Base-by-base conservation (phyloP, 2,797 vertebrate species). In the Avahi laniger region DNA sequence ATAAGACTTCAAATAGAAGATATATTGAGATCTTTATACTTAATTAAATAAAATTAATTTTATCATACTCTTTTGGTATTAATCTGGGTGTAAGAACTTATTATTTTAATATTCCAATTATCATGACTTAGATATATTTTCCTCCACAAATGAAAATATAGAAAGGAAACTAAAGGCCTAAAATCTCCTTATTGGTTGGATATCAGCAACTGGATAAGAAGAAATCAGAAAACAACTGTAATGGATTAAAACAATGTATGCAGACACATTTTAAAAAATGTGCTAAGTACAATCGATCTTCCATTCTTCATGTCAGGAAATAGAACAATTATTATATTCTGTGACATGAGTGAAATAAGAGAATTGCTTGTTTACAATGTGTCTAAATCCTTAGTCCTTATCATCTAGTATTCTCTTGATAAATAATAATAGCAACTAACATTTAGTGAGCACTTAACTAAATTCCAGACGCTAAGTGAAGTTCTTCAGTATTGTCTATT, bases 41-140 rank as follows among this genome's bases (percentile, higher is more conserved):
- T 91, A 91, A 95, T 89, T 91, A 76, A 91, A 38, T 59, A 82
- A n/a, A 91, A 26, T 91, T 75, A 89, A 72, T 86, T 90, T 92
- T 67, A 86, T 75, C 28, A 69, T 80, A 48, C 3, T 61, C 5
- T 57, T 91, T 91, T 83, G 5, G 2, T 52, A 93, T 61, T 84
- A 94, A 57, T 75, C 18, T 78, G 10, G 7, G 18, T 80, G 10
- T 83, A 93, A 57, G 20, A 52, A 84, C 15, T 83, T 91, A 75
- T 80, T 84, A 43, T 50, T 26, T 81, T 82, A 92, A 46, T 43
- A 41, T 90, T 92, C 69, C 1, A 81, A 59, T 94, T 67, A 57
- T 85, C 46, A 75, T 65, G 33, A 93, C 50, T 84, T 88, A 83
- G 33, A 93, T 63, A 73, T 50, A 69, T 88, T 94, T 95, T 84